Evolutionary conservation across 2,113 vertebrate genomes (phyloP), one percentile per base, ranked within the genome.

Genomic region (Holacanthus passer): DNA sequence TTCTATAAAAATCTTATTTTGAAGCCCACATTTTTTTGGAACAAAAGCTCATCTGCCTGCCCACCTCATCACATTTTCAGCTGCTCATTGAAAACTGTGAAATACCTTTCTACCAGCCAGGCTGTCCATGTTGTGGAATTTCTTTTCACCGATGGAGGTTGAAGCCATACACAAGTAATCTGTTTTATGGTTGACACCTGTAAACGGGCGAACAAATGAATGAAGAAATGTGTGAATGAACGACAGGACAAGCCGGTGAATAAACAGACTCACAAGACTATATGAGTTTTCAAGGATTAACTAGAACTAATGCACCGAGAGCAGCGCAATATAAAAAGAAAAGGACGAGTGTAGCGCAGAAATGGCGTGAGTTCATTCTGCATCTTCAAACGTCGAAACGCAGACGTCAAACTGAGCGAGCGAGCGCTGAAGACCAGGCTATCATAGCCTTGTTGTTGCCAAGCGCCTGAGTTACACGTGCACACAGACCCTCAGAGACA

Each of bases 391-490:
- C 69, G 50, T 35, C 41, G 53, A 75, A 73, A 16, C 13, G 9
- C 4, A 27, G 48, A 41, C 0, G 2, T 59, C 48, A 43, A 29
- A 22, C 50, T 22, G 47, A 56, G 45, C 9, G 35, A 24, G 16
- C 41, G 67, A 2, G 39, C 64, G 41, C 37, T 10, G 11, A 16
- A 47, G 37, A 35, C n/a, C 58, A 41, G 64, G 37, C n/a, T n/a
- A 24, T 41, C 24, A 17, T 4, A n/a, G 32, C 56, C 9, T 24
- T 2, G 1, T 53, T 63, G 73, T 52, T 62, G 55, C 58, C 1
- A 41, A 17, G 81, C 39, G 39, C 56, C 32, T n/a, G 39, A 69
- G 58, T 11, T 53, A 52, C 50, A 72, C 7, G 14, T 82, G 60
- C 24, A 35, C 17, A 48, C 19, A 56, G 53, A 35, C 39, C 27